These are phyloP conservation scores for Halictus quadricinctus DNA, from an alignment of 2,888 invertebrate genomes.

Conservation along the genomic window DNA sequence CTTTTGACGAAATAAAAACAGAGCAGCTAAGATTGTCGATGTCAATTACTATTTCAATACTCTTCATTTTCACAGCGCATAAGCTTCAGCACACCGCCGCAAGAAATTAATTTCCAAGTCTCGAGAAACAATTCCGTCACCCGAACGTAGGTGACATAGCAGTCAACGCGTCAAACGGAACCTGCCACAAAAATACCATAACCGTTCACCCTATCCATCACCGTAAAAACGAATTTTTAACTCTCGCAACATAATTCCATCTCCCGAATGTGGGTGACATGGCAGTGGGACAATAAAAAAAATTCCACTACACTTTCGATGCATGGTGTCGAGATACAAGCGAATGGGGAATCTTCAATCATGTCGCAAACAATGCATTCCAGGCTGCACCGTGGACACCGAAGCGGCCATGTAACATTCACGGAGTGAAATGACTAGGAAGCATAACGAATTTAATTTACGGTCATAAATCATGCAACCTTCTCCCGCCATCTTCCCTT, in stretches of 20 bases:
- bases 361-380: not conserved
- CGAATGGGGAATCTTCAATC: not conserved
- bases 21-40: no score
- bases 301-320: not conserved
- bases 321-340: not conserved
- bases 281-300: not conserved
- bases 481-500: not conserved
- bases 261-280: not conserved
- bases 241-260: no score
- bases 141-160: not conserved
- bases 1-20: no score
- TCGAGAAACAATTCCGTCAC: not conserved
- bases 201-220: no score
- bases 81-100: not conserved
- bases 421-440: not conserved
- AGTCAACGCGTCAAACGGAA: not conserved
- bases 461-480: constrained; percentile 1
- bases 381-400: not conserved
- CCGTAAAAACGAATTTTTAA: no score
- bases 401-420: not conserved
- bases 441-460: not conserved
- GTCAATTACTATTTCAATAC: no score
- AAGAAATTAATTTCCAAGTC: not conserved
- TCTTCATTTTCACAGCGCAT: no score
- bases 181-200: not conserved